Conservation (phyloP, 2,113 vertebrate species). For the Glaucidium brasilianum region DNA sequence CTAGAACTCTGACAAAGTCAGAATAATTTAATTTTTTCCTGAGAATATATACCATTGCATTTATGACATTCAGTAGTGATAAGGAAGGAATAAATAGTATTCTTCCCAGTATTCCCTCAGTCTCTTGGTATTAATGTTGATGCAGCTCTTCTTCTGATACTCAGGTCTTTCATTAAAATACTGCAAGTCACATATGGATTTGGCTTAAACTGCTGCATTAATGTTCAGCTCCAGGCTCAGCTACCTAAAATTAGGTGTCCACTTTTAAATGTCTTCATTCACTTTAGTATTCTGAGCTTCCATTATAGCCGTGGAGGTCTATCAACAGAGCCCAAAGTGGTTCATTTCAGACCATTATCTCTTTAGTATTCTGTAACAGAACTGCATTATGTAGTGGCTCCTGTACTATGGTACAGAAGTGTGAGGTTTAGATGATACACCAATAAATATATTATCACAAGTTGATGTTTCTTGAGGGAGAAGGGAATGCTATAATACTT, state of each 20-base stretch:
- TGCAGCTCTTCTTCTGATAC: not conserved
- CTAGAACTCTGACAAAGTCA: not conserved
- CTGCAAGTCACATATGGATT: not conserved
- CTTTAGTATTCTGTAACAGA: not conserved
- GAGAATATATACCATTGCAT: not conserved
- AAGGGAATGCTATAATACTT: slow-evolving; percentile 8
- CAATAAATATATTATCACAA: not conserved
- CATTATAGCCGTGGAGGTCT: not conserved
- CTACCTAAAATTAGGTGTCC: not conserved
- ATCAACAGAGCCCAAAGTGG: not conserved
- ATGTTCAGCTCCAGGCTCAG: not conserved
- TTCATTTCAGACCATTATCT: not conserved
- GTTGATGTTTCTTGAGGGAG: not conserved
- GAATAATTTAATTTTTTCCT: not conserved
- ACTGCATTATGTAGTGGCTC: not conserved
- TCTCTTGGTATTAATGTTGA: not conserved
- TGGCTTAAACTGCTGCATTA: not conserved
- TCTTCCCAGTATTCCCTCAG: not conserved
- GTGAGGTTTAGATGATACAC: not conserved
- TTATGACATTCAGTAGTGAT: not conserved
- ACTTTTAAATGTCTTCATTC: not conserved
- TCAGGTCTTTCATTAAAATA: not conserved
- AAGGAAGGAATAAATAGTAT: not conserved
- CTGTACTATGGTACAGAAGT: not conserved
- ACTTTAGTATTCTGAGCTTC: not conserved